A percentile compares a stretch with the other conserved stretches of the same genome.
These are phyloP conservation scores for Chiloscyllium punctatum DNA, from an alignment of 2,797 vertebrate species.

Conservation along the genomic window DNA sequence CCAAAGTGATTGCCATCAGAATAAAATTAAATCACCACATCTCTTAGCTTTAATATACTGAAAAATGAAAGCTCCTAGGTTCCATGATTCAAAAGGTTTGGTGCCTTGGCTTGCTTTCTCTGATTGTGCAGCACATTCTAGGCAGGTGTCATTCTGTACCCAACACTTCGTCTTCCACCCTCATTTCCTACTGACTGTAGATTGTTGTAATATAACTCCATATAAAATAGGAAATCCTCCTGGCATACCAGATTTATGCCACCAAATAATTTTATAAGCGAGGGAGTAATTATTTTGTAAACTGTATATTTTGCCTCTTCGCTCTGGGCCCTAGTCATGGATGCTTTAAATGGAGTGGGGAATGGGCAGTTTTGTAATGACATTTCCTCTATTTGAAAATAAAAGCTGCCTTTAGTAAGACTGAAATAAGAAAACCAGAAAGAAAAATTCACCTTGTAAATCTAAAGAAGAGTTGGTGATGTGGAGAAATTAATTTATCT, in stretches of 20 bases:
- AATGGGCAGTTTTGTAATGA: not conserved
- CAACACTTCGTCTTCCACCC: constrained; percentile 47
- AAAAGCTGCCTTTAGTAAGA: not conserved
- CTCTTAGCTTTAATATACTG: not conserved
- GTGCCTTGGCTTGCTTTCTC: not conserved
- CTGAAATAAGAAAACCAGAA: not conserved
- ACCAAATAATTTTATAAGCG: not conserved
- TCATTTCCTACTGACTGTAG: not conserved
- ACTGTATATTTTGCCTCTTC: not conserved
- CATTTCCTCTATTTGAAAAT: not conserved
- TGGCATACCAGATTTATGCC: not conserved
- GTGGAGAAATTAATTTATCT: not conserved
- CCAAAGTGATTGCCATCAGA: not conserved
- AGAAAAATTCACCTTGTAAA: not conserved
- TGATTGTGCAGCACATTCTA: not conserved
- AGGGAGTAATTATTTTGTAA: not conserved
- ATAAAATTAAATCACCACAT: not conserved
- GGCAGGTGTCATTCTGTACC: constrained; percentile 36
- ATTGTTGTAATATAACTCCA: not conserved
- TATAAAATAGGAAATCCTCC: not conserved
- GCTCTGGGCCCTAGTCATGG: not conserved
- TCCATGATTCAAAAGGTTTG: not conserved
- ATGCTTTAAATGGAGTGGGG: not conserved
- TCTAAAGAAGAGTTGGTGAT: not conserved
- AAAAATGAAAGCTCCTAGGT: not conserved